phyloP scores from a whole-genome alignment of 2,888 invertebrate species.

The Pasiphila rectangulata region DNA sequence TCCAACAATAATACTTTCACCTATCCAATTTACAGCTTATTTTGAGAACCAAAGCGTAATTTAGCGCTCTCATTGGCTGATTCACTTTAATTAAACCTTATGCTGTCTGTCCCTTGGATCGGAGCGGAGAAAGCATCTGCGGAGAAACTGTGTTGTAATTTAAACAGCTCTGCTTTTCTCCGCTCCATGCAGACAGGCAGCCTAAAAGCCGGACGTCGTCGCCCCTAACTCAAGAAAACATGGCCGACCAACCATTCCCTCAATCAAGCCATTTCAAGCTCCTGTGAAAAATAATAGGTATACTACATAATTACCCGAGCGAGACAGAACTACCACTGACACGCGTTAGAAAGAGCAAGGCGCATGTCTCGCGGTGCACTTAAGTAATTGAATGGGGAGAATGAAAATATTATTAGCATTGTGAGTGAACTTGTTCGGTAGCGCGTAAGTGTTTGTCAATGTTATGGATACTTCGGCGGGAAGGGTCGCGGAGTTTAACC shows the following conservation, averaged over 20 bases:
- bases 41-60: too few relatives aligned
- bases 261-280: constrained; percentile 66
- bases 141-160: too few relatives aligned
- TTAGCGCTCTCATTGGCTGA: too few relatives aligned
- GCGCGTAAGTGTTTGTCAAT: constrained; percentile 44
- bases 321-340: constrained; percentile 37
- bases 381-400: constrained; percentile 76
- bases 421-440: constrained; percentile 45
- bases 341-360: constrained; percentile 50
- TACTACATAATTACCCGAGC: constrained; percentile 71
- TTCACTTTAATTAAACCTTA: too few relatives aligned
- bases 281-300: constrained; percentile 77
- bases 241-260: constrained; percentile 61
- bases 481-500: constrained; percentile 3
- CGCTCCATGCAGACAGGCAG: too few relatives aligned
- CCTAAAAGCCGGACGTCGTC: constrained; percentile 7
- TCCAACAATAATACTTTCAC: too few relatives aligned
- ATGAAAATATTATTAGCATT: constrained; percentile 70
- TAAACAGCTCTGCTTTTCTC: too few relatives aligned
- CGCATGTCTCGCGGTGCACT: constrained; percentile 60
- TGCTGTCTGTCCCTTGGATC: too few relatives aligned
- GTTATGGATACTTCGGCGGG: constrained; percentile 11
- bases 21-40: too few relatives aligned
- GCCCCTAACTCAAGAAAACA: constrained; percentile 44
- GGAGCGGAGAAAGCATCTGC: too few relatives aligned